Evolutionary conservation across 2,113 vertebrate genomes (phyloP).

Genomic region (Chunga burmeisteri): DNA sequence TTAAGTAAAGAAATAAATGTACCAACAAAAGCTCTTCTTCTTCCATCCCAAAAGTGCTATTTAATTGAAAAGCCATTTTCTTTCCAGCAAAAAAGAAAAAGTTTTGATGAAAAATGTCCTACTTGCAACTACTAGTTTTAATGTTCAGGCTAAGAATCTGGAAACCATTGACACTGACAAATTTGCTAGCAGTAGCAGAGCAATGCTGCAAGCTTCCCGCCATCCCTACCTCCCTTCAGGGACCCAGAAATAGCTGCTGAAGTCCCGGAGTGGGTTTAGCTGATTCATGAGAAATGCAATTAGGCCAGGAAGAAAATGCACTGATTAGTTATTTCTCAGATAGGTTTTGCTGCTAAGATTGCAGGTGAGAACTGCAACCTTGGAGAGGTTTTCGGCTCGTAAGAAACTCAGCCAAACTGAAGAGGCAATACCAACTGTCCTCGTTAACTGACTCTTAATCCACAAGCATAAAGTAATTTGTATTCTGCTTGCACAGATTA

Average conservation of each 20-base stretch:
- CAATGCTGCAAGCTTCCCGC: slow-evolving; percentile 34
- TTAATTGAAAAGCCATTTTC: slow-evolving; percentile 9
- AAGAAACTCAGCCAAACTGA: background rate
- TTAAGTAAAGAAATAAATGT: background rate
- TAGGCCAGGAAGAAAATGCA: slow-evolving; percentile 5
- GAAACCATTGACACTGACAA: slow-evolving; percentile 40
- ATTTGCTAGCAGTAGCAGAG: slow-evolving; percentile 28
- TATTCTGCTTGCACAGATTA: background rate
- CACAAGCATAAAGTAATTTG: background rate
- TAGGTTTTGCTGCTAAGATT: background rate
- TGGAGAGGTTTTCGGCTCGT: background rate
- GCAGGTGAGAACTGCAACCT: background rate
- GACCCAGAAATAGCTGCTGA: slow-evolving; percentile 12
- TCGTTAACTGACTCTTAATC: slow-evolving; percentile 22
- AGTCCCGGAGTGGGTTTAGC: background rate
- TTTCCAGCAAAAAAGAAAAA: background rate
- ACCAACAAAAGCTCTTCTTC: background rate
- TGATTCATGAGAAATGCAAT: slow-evolving; percentile 36
- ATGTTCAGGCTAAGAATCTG: background rate
- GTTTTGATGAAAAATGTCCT: background rate
- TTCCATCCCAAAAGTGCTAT: background rate
- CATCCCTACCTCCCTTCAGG: slow-evolving; percentile 16
- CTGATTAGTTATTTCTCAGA: slow-evolving; percentile 1
- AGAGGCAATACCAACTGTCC: slow-evolving; percentile 1
- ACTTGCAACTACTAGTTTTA: background rate